Base-by-base conservation (phyloP, 1,140 invertebrate species). In the Lordiphosa mommai region DNA sequence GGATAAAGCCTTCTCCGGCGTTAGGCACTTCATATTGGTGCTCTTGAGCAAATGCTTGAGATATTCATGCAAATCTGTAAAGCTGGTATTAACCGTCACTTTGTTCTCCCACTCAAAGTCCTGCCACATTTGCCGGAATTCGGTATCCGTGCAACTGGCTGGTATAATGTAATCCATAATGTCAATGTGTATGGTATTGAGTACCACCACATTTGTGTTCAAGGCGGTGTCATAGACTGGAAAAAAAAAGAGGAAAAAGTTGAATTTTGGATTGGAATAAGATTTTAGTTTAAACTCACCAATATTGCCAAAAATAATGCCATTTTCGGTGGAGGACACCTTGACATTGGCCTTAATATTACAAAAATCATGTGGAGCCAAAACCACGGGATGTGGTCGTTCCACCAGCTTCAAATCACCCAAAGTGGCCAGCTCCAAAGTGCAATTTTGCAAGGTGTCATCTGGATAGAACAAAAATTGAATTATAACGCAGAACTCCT, bases 71-170 rank as follows among this genome's bases (percentile, higher is more conserved):
- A 99, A 91, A 89, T 99, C 97, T 0, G 94, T 95, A 55, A 99
- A 93, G 37, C 94, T 96, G 1, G 99, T 99, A 88, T 97, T 97
- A 0, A 99, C 98, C 0, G 97, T 96, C 6, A 99, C 97, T 92
- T 99, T 99, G 90, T 99, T 99, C 91, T 99, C 99, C 99, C 99
- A 99, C 90, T 99, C 99, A 91, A 99, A 99, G 91, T 99, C 98
- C 1, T 97, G 96, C 99, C 99, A 99, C 98, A 99, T 99, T 89
- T 96, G 94, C 9, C 98, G 90, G 91, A 99, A 99, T 90, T 99
- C 98, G 0, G 93, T 93, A 89, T 99, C 98, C 20, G 94, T 97
- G 89, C 98, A 99, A 16, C 92, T 90, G 1, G 97, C 97, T n/a
- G 99, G 98, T 30, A 99, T 94, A 79, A 99, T 99, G 90, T 99